Conservation (phyloP, 2,888 invertebrate species). For the Ditylenchus weischeri region DNA sequence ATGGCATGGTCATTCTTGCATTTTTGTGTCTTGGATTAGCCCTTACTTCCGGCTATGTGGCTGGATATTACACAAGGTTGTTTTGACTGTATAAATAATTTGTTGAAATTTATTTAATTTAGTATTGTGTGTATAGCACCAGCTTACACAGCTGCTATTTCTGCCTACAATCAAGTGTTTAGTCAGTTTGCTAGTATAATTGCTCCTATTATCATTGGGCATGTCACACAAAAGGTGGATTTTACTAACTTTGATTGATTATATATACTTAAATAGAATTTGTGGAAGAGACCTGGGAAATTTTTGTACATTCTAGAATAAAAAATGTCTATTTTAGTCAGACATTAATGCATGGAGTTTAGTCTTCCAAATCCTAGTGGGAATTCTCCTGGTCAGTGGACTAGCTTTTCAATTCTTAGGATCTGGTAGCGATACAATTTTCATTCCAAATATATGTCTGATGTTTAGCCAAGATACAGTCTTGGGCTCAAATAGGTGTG, state of each 20-base stretch:
- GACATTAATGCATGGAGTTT: constrained; percentile 38
- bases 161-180: constrained; percentile 50
- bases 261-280: no score
- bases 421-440: constrained; percentile 32
- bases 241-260: no score
- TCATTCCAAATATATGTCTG: background rate
- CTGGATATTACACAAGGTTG: constrained; percentile 49
- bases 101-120: background rate
- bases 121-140: constrained; percentile 50
- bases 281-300: no score
- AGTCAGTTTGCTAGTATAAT: constrained; percentile 44
- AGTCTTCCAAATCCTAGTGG: constrained; percentile 49
- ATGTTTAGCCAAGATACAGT: constrained; percentile 26
- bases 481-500: constrained; percentile 20
- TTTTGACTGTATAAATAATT: background rate
- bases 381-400: constrained; percentile 44
- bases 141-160: constrained; percentile 51
- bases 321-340: constrained; percentile 18
- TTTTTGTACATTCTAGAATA: no score
- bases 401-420: constrained; percentile 49
- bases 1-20: constrained; percentile 34
- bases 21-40: constrained; percentile 46
- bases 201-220: constrained; percentile 48
- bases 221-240: constrained; percentile 42
- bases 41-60: constrained; percentile 47